Evolutionary conservation across 2,888 invertebrate genomes (phyloP).

Genomic region (Ypsolopha sequella): DNA sequence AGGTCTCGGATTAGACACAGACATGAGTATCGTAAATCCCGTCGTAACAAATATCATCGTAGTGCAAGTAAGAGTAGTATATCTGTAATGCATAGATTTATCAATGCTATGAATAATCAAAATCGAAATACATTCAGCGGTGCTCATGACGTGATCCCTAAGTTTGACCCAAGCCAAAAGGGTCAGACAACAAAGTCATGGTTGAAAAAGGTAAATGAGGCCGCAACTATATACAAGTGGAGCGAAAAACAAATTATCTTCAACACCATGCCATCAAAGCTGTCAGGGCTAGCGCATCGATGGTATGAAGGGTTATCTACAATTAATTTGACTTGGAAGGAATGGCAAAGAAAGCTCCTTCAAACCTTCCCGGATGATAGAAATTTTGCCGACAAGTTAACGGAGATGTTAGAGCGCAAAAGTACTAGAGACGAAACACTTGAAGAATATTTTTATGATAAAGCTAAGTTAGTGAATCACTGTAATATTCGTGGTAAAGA

Average conservation of each 20-base stretch:
- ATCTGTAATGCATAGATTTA: neutral
- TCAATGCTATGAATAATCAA: neutral
- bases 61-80: neutral
- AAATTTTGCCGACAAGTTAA: conserved; percentile 3
- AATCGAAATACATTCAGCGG: neutral
- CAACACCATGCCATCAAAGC: conserved; percentile 5
- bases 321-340: conserved; percentile 2
- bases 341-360: conserved; percentile 1
- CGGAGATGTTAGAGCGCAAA: neutral
- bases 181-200: conserved; percentile 2
- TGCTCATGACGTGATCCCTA: conserved; percentile 5
- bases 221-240: conserved; percentile 6
- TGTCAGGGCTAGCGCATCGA: conserved; percentile 2
- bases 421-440: conserved; percentile 3
- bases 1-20: no score
- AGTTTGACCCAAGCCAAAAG: conserved; percentile 5
- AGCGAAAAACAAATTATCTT: conserved; percentile 6
- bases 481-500: conserved; percentile 10
- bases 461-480: conserved; percentile 7
- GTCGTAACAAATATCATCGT: neutral
- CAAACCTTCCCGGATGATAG: conserved; percentile 3
- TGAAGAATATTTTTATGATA: conserved; percentile 10
- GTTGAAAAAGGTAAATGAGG: conserved; percentile 4
- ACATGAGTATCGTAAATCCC: no score
- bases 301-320: conserved; percentile 7